phyloP scores from a whole-genome alignment of 2,797 vertebrate genomes.

The Astyanax mexicanus region DNA sequence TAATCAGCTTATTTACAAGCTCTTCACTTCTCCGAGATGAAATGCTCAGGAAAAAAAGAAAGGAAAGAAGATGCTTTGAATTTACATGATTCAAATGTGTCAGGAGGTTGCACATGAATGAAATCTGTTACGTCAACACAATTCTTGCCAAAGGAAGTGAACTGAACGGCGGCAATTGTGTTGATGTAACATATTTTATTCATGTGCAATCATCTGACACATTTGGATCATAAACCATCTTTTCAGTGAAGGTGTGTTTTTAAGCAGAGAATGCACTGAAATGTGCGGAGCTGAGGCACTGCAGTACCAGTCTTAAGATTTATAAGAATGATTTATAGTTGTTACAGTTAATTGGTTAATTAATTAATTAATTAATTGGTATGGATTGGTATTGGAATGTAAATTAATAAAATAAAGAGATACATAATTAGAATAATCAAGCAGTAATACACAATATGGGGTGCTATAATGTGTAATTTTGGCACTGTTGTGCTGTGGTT shows the following conservation, averaged over 20 bases:
- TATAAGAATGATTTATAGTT: no score
- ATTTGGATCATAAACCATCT: neutral
- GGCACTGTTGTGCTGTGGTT: no score
- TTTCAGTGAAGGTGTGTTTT: neutral
- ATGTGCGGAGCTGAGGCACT: neutral
- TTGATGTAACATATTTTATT: neutral
- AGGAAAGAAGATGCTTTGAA: neutral
- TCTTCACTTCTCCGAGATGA: neutral
- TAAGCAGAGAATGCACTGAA: neutral
- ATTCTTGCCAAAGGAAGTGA: neutral
- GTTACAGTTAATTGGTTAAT: no score
- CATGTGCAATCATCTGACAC: neutral
- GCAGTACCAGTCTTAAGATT: no score
- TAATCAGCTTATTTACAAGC: neutral
- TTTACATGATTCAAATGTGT: neutral
- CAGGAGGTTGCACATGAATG: neutral
- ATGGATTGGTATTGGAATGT: no score
- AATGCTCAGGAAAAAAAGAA: neutral
- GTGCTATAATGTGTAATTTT: no score
- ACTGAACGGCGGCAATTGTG: neutral
- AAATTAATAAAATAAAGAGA: no score
- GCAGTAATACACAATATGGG: no score
- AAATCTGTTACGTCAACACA: constrained; percentile 1
- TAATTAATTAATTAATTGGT: no score
- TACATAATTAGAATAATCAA: no score